Base-by-base conservation (phyloP, 2,113 vertebrate species). In the Tauraco erythrolophus region DNA sequence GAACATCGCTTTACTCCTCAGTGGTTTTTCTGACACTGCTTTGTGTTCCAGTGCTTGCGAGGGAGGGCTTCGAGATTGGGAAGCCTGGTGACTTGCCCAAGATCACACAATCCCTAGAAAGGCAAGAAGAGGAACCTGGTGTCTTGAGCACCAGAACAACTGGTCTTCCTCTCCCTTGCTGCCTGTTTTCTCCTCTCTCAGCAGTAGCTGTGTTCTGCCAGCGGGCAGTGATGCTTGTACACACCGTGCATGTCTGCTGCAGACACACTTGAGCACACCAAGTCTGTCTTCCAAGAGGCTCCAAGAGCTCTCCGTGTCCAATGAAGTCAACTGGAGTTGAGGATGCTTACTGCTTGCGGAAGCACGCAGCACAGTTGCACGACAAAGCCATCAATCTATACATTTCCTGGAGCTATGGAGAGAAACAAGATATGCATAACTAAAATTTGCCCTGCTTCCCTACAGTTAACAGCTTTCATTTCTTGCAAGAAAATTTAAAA, bases 11-110 rank as follows among this genome's bases (percentile, higher is more conserved):
- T 60, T 60, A 56, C 54, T 64, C 43, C 19, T 53, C 50, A 9
- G 24, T 51, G 56, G 1, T 25, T 71, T 58, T 62, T 25, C 70
- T 51, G 43, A n/a, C 23, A 45, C 56, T 25, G 8, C 50, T 89
- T 35, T n/a, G n/a, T n/a, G n/a, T n/a, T n/a, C n/a, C n/a, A n/a
- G n/a, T n/a, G n/a, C n/a, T n/a, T n/a, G n/a, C n/a, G n/a, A n/a
- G n/a, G n/a, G n/a, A n/a, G n/a, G n/a, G 8, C 50, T 89, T 35
- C 1, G 1, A 51, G 37, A 53, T 3, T 1, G 4, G 46, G 15
- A 74, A 79, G 19, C 33, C 53, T 37, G 7, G 14, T 31, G 66
- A 28, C 30, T 54, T 56, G 12, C 43, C 48, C 35, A 31, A 68
- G 72, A 64, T 24, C 80, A 50, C 65, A 43, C 35, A 61, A 39